Evolutionary conservation across 2,888 invertebrate species (phyloP), one percentile per base, ranked within the genome.

Genomic region (Anorthoa munda): DNA sequence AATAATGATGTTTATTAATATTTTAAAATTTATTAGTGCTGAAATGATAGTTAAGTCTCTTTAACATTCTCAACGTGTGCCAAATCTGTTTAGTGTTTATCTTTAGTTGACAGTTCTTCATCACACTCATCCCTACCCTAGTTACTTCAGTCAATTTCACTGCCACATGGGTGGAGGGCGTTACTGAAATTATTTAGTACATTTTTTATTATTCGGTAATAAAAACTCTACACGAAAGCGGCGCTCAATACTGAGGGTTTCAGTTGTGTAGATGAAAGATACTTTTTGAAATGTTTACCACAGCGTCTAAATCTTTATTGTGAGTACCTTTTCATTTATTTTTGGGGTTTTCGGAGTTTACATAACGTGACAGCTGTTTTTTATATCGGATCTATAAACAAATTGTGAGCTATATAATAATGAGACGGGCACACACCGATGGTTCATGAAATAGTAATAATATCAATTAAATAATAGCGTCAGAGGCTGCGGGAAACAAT

Each of bases 301-400:
- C 91, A 82, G 92, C 96, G 76, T 94, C 96, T 84, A 94, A 95
- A 88, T 94, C 96, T 66, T 86, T 96, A 88, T 87, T 95, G 96
- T 96, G 87, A 96, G 96, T 96, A 95, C 86, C 85, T 82, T 89
- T 91, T 91, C 83, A 89, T 93, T 94, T 94, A 95, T 94, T 95
- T 95, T 95, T 84, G 92, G 93, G 93, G 94, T 96, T 95, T 96
- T 95, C 94, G 91, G 93, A 93, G 94, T 96, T 95, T 96, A 96
- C 93, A 95, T 96, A 96, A 96, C 95, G 89, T 94, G 95, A 94
- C 95, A 95, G 94, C 94, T 95, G 94, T 93, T 92, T 94, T 86
- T 94, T 91, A 89, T 89, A 90, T 86, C 83, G 80, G 84, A 92
- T 92, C 89, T 92, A 86, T 89, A 89, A 89, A 91, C 88, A 92